Conservation (phyloP, 2,888 invertebrate species). For the Hyppa rectilinea region DNA sequence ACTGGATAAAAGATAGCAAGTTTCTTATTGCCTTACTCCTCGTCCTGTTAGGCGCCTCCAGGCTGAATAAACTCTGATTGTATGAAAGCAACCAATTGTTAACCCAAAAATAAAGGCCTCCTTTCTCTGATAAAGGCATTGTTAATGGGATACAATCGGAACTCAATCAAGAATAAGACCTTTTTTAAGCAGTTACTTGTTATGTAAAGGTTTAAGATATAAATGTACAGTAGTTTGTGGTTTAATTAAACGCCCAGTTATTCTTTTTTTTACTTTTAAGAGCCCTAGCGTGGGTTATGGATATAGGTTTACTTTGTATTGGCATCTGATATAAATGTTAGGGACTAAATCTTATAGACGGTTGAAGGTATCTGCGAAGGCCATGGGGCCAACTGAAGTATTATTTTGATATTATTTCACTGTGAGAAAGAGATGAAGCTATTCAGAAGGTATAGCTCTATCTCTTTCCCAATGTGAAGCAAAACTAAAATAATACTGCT, state of each 20-base stretch:
- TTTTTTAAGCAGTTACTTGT: constrained; percentile 31
- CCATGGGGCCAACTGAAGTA: too few relatives aligned
- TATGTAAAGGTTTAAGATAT: constrained; percentile 9
- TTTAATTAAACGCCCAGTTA: constrained; percentile 10
- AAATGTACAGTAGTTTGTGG: constrained; percentile 3
- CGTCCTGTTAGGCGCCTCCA: constrained; percentile 23
- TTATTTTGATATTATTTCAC: too few relatives aligned
- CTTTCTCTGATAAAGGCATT: constrained; percentile 32
- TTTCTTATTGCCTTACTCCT: constrained; percentile 39
- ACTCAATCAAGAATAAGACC: constrained; percentile 42
- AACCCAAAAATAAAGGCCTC: constrained; percentile 46
- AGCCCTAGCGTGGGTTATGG: constrained; percentile 16
- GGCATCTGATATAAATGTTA: constrained; percentile 27
- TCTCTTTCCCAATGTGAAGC: too few relatives aligned
- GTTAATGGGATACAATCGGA: constrained; percentile 46
- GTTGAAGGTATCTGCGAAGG: not conserved
- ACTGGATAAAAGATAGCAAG: constrained; percentile 44
- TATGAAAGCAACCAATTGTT: constrained; percentile 41
- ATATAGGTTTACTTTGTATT: constrained; percentile 5
- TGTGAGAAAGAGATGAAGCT: too few relatives aligned
- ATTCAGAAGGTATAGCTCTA: too few relatives aligned
- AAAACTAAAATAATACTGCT: too few relatives aligned
- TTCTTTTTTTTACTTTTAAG: constrained; percentile 11
- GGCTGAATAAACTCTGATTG: constrained; percentile 56
- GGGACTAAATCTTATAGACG: not conserved